These are phyloP conservation scores for Argynnis bischoffii DNA, from an alignment of 2,888 invertebrate genomes.

Conservation along the genomic window DNA sequence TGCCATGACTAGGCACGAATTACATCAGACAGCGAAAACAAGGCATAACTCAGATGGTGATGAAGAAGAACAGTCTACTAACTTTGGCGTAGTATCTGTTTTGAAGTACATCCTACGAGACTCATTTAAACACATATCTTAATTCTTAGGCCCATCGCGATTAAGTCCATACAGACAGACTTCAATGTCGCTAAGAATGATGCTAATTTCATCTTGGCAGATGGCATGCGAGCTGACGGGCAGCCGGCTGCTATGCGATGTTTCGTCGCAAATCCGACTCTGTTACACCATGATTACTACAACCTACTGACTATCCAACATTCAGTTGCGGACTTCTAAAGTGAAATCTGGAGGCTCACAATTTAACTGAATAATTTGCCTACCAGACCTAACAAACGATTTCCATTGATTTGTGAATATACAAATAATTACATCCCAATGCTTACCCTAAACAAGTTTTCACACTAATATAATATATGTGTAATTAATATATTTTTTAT, in stretches of 20 bases:
- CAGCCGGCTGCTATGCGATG: slow-evolving; percentile 35
- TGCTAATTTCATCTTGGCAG: slow-evolving; percentile 72
- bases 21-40: neutral
- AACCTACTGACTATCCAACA: neutral
- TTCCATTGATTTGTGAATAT: too few species aligned
- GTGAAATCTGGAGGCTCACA: too few species aligned
- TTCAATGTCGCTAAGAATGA: slow-evolving; percentile 57
- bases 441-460: too few species aligned
- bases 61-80: neutral
- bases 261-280: slow-evolving; percentile 13
- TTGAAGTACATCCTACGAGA: neutral
- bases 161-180: slow-evolving; percentile 38
- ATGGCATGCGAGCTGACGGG: slow-evolving; percentile 44
- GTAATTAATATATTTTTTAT: neutral
- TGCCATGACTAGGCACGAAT: slow-evolving; percentile 3
- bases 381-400: too few species aligned
- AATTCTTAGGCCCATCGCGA: slow-evolving; percentile 17
- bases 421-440: too few species aligned
- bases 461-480: too few species aligned
- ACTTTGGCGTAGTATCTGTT: neutral
- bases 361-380: too few species aligned
- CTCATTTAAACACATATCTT: slow-evolving; percentile 18
- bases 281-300: neutral
- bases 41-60: neutral
- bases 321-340: neutral